A percentile compares a stretch with the other conserved stretches of the same genome.
phyloP scores from a whole-genome alignment of 2,888 invertebrate genomes.

The Callyntrura sp. region DNA sequence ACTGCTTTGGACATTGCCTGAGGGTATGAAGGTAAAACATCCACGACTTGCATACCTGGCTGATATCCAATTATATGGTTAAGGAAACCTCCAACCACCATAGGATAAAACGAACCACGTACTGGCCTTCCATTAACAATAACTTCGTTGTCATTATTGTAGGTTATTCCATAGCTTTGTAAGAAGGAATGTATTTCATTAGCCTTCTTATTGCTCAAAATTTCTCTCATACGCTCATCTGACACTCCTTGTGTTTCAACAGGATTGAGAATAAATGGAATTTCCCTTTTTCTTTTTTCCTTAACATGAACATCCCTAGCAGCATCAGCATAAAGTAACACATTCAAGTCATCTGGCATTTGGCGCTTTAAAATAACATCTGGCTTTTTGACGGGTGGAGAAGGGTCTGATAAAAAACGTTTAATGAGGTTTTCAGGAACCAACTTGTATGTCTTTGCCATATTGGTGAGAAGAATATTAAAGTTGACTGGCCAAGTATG shows the following conservation, averaged over 20 bases:
- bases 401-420: not conserved
- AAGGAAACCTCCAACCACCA: constrained; percentile 4
- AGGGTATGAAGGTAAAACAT: not conserved
- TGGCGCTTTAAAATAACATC: not conserved
- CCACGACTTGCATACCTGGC: constrained; percentile 27
- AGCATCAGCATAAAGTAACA: constrained; percentile 7
- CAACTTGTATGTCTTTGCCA: constrained; percentile 43
- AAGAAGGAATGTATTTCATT: constrained; percentile 1
- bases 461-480: not conserved
- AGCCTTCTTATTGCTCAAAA: constrained; percentile 4
- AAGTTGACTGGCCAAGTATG: not conserved
- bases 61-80: constrained; percentile 11
- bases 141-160: constrained; percentile 28
- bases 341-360: constrained; percentile 46
- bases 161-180: not conserved
- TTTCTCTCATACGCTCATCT: not conserved
- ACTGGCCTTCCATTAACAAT: constrained; percentile 5
- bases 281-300: not conserved
- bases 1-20: constrained; percentile 12
- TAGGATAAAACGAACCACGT: not conserved
- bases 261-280: not conserved
- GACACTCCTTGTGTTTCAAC: not conserved
- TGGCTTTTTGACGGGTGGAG: too few relatives aligned
- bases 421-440: constrained; percentile 24
- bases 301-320: constrained; percentile 21